These are phyloP conservation scores for Gambusia yucatana DNA, from an alignment of 2,797 vertebrate species.

Conservation along the genomic window DNA sequence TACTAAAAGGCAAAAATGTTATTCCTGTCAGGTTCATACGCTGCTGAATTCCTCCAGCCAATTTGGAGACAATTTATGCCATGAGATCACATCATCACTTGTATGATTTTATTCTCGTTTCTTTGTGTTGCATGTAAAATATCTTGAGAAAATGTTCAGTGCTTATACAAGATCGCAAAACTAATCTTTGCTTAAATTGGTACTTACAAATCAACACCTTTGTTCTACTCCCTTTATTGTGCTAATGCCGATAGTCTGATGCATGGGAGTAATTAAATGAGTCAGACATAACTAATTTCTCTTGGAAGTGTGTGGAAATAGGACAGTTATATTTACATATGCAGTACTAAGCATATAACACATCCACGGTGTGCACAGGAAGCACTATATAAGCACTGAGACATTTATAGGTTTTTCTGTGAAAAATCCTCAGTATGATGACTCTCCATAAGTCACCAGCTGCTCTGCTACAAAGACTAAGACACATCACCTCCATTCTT, in stretches of 20 bases:
- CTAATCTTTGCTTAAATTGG: slow-evolving; percentile 18
- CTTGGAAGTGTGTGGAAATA: not conserved
- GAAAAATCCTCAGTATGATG: slow-evolving; percentile 26
- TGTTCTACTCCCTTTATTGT: not conserved
- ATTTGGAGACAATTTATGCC: slow-evolving; percentile 17
- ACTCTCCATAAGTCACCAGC: slow-evolving; percentile 32
- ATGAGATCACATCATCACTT: slow-evolving; percentile 18
- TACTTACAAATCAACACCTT: not conserved
- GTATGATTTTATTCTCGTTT: slow-evolving; percentile 9
- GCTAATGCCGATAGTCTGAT: not conserved
- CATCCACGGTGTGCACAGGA: not conserved
- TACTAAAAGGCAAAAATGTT: slow-evolving; percentile 13
- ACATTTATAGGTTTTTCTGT: slow-evolving; percentile 25
- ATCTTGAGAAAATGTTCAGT: not conserved
- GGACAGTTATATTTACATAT: not conserved
- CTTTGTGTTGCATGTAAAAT: slow-evolving; percentile 12
- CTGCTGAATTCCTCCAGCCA: slow-evolving; percentile 12
- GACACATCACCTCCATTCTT: slow-evolving; percentile 57
- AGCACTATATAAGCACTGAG: not conserved
- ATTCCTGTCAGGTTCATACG: slow-evolving; percentile 24
- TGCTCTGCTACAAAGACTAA: slow-evolving; percentile 32
- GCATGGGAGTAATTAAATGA: not conserved
- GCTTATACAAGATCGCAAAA: slow-evolving; percentile 4
- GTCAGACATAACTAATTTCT: not conserved
- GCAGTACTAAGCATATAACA: not conserved